Evolutionary conservation across 2,888 invertebrate species (phyloP).

Genomic region (Rhodophaea formosa): DNA sequence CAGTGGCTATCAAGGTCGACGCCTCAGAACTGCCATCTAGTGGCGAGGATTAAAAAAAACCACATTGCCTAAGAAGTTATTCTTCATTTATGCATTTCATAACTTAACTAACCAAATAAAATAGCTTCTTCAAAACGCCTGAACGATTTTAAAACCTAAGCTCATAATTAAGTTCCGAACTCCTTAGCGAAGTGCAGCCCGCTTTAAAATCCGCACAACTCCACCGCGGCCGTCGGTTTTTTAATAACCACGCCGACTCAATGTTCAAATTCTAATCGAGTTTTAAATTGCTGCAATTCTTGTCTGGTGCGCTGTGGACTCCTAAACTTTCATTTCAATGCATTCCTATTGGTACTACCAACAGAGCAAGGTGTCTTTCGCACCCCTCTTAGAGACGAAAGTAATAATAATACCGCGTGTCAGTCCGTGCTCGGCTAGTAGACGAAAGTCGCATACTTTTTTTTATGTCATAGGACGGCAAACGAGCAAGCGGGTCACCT

Average conservation of each 20-base stretch:
- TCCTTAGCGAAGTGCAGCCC: constrained; percentile 37
- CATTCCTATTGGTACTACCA: constrained; percentile 30
- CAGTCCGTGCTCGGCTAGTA: too few relatives aligned
- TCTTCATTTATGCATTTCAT: background rate
- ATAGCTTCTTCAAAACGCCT: background rate
- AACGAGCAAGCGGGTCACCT: too few relatives aligned
- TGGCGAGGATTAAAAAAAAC: too few relatives aligned
- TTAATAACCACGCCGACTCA: constrained; percentile 69
- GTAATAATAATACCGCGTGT: too few relatives aligned
- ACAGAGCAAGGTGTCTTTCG: background rate
- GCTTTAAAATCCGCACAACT: constrained; percentile 31
- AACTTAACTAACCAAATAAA: background rate
- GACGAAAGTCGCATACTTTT: too few relatives aligned
- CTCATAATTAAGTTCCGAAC: constrained; percentile 38
- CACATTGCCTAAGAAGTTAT: background rate
- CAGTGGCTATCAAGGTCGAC: too few relatives aligned
- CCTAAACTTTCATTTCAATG: constrained; percentile 73
- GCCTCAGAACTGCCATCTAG: too few relatives aligned
- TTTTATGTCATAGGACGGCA: too few relatives aligned
- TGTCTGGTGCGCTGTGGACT: constrained; percentile 61
- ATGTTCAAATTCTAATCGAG: constrained; percentile 79
- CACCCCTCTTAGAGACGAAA: background rate
- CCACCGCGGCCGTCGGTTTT: constrained; percentile 50
- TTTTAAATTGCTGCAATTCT: constrained; percentile 81
- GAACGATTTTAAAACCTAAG: constrained; percentile 29